Evolutionary conservation across 2,797 vertebrate genomes (phyloP).

Genomic region (Malacoctenus gilli): DNA sequence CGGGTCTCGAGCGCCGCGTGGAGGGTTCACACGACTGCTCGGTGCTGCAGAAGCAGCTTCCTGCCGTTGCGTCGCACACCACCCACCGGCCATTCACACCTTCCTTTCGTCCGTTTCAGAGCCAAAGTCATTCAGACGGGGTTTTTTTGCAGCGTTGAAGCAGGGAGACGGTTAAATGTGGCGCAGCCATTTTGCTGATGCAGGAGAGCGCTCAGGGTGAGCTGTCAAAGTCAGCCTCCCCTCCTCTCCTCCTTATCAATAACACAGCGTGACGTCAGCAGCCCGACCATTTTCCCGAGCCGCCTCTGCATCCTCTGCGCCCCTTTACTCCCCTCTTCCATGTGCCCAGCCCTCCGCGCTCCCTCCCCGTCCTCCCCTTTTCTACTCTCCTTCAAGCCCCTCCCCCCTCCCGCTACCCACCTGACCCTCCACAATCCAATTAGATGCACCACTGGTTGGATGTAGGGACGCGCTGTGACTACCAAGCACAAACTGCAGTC

Average conservation of each 20-base stretch:
- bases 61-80: neutral
- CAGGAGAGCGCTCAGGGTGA: constrained; percentile 41
- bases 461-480: constrained; percentile 75
- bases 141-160: neutral
- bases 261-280: constrained; percentile 61
- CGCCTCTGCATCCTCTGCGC: constrained; percentile 68
- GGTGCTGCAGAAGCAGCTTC: neutral
- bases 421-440: constrained; percentile 77
- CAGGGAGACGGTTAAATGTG: neutral
- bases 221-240: constrained; percentile 63
- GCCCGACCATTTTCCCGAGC: constrained; percentile 54
- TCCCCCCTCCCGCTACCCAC: constrained; percentile 69
- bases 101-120: neutral
- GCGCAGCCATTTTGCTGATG: constrained; percentile 71
- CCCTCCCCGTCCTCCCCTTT: constrained; percentile 14
- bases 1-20: neutral
- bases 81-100: neutral
- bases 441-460: constrained; percentile 58
- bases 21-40: neutral
- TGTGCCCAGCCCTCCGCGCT: constrained; percentile 1
- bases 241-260: constrained; percentile 33
- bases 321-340: constrained; percentile 55
- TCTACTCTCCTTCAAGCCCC: constrained; percentile 46
- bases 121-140: constrained; percentile 3
- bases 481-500: constrained; percentile 79